phyloP scores from a whole-genome alignment of 2,888 invertebrate species.

The Drosophila ezoana region DNA sequence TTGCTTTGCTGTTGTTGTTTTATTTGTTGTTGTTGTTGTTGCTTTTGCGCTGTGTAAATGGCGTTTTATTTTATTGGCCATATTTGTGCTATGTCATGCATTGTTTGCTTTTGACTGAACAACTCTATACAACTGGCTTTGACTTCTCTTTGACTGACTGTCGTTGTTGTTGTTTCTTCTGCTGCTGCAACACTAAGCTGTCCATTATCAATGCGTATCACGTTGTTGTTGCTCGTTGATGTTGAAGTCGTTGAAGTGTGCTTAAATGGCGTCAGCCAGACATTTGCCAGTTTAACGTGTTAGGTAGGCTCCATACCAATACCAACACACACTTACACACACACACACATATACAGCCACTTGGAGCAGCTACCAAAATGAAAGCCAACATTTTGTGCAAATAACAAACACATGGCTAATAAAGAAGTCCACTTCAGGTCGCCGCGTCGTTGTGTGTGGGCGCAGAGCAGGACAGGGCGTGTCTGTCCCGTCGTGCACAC shows the following conservation, averaged over 20 bases:
- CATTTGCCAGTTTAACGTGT: slow-evolving; percentile 72
- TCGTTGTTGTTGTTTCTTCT: slow-evolving; percentile 16
- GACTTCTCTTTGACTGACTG: slow-evolving; percentile 17
- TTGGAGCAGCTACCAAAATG: slow-evolving; percentile 52
- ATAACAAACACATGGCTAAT: slow-evolving; percentile 61
- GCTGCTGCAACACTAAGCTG: slow-evolving; percentile 57
- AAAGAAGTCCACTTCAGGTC: slow-evolving; percentile 51
- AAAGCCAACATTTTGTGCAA: slow-evolving; percentile 60
- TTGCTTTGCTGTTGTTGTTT: slow-evolving; percentile 6
- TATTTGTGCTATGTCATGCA: slow-evolving; percentile 77
- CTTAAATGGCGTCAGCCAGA: slow-evolving; percentile 80
- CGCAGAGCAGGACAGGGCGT: slow-evolving; percentile 41
- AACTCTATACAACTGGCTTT: slow-evolving; percentile 49
- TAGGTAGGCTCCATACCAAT: slow-evolving; percentile 40
- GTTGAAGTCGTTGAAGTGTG: slow-evolving; percentile 73
- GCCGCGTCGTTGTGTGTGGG: slow-evolving; percentile 23
- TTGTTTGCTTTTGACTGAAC: slow-evolving; percentile 67
- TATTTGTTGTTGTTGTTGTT: slow-evolving; percentile 22
- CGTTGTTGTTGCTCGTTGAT: slow-evolving; percentile 63
- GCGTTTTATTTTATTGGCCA: slow-evolving; percentile 80
- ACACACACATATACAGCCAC: background rate
- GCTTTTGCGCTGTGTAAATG: slow-evolving; percentile 63
- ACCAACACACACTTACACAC: background rate
- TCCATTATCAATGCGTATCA: slow-evolving; percentile 81
- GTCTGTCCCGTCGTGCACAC: slow-evolving; percentile 54